Conservation (phyloP, 1,140 invertebrate species). For the Chymomyza costata region DNA sequence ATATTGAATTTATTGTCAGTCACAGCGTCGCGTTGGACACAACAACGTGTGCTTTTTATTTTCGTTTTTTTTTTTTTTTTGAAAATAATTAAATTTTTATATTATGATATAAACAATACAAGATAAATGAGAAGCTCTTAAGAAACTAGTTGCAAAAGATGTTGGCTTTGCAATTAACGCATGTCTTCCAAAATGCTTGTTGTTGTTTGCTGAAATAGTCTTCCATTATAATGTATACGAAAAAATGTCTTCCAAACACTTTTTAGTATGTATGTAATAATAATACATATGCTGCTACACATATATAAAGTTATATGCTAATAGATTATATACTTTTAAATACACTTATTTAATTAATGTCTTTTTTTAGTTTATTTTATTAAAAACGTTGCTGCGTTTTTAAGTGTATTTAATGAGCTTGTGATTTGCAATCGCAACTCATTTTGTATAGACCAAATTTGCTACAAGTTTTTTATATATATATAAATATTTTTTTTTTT, state of each 20-base stretch:
- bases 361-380: slow-evolving; percentile 16
- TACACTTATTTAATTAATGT: slow-evolving; percentile 59
- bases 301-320: slow-evolving; percentile 25
- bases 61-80: slow-evolving; percentile 13
- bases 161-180: slow-evolving; percentile 39
- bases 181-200: slow-evolving; percentile 72
- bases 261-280: slow-evolving; percentile 37
- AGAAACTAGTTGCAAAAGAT: slow-evolving; percentile 33
- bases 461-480: too few species aligned
- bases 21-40: slow-evolving; percentile 67
- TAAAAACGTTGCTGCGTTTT: slow-evolving; percentile 17
- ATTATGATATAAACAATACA: slow-evolving; percentile 12
- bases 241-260: slow-evolving; percentile 74
- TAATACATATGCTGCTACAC: slow-evolving; percentile 17
- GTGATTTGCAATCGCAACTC: slow-evolving; percentile 72
- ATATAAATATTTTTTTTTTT: slow-evolving; percentile 37
- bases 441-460: slow-evolving; percentile 65
- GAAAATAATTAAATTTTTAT: too few species aligned
- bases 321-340: slow-evolving; percentile 27
- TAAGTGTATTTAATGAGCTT: slow-evolving; percentile 31
- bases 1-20: slow-evolving; percentile 73
- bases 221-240: slow-evolving; percentile 55
- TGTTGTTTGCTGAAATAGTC: slow-evolving; percentile 48
- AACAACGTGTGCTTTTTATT: slow-evolving; percentile 50
- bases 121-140: slow-evolving; percentile 32